These are phyloP conservation scores for Apolygus lucorum DNA, from an alignment of 1,140 invertebrate genomes.

Conservation along the genomic window DNA sequence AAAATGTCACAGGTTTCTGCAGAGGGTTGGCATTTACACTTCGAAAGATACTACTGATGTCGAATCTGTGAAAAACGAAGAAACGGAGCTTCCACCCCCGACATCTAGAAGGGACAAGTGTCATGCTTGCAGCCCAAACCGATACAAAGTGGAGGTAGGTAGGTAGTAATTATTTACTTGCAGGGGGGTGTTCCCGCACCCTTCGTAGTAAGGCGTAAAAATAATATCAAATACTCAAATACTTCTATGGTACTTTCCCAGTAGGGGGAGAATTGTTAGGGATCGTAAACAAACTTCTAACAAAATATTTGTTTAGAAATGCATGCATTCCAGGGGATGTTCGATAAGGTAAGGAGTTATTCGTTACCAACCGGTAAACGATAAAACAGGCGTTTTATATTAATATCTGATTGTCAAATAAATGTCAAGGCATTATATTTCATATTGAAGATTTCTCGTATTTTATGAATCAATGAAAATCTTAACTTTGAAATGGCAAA, in stretches of 20 bases:
- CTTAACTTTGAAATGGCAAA: no score
- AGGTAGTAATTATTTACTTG: not conserved
- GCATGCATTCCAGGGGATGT: no score
- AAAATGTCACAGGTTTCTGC: conserved; percentile 36
- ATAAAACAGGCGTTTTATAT: no score
- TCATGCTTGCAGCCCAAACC: conserved; percentile 36
- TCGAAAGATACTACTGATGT: conserved; percentile 18
- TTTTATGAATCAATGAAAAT: no score
- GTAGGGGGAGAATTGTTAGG: no score
- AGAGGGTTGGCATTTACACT: conserved; percentile 39
- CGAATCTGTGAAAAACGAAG: conserved; percentile 14
- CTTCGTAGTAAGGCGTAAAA: conserved; percentile 36
- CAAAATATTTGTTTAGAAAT: no score
- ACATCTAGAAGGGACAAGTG: conserved; percentile 36
- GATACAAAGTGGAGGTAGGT: conserved; percentile 27
- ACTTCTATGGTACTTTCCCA: conserved; percentile 30
- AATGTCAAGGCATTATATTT: no score
- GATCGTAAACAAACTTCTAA: no score
- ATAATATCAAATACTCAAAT: conserved; percentile 42
- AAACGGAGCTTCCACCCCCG: conserved; percentile 16
- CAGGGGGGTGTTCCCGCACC: not conserved
- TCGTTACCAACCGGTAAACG: no score
- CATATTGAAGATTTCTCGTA: no score
- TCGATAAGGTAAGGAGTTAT: no score
- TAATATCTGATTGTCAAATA: no score